A percentile compares a stretch with the other conserved stretches of the same genome.
phyloP scores from a whole-genome alignment of 2,888 invertebrate species.

The Plagiodera versicolora region DNA sequence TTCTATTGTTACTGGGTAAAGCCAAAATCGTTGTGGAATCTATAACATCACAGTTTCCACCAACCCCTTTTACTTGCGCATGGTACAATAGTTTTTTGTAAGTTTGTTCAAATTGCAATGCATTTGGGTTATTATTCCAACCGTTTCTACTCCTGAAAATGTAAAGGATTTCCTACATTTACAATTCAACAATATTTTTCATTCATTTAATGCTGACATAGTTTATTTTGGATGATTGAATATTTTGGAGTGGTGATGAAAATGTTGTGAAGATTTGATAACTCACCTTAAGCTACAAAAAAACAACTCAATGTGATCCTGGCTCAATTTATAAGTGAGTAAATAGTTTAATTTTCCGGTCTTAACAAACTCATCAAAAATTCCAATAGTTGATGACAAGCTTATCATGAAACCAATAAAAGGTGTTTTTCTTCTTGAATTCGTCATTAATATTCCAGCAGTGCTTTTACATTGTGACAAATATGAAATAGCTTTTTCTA shows the following conservation, averaged over 20 bases:
- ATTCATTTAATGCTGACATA: not conserved
- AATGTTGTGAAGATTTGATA: not conserved
- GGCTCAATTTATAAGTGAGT: conserved; percentile 32
- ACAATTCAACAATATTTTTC: too few species aligned
- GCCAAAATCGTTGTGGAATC: not conserved
- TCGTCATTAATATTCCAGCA: not conserved
- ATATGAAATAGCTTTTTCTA: not conserved
- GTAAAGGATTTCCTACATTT: not conserved
- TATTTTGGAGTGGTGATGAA: not conserved
- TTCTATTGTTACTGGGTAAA: not conserved
- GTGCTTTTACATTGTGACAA: too few species aligned
- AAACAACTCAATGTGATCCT: conserved; percentile 35
- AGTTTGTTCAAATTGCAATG: conserved; percentile 2
- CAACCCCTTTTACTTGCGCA: conserved; percentile 5
- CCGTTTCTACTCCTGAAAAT: conserved; percentile 8
- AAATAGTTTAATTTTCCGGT: conserved; percentile 22
- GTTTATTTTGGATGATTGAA: not conserved
- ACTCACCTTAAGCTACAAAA: conserved; percentile 24
- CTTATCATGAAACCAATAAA: conserved; percentile 15
- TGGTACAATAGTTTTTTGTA: conserved; percentile 6
- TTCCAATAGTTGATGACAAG: conserved; percentile 1
- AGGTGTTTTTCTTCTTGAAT: conserved; percentile 7
- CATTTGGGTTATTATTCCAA: conserved; percentile 9
- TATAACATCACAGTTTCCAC: not conserved
- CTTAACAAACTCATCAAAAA: conserved; percentile 14